Evolutionary conservation across 2,797 vertebrate species (phyloP), one percentile per base, ranked within the genome.

Genomic region (Clarias fuscus): DNA sequence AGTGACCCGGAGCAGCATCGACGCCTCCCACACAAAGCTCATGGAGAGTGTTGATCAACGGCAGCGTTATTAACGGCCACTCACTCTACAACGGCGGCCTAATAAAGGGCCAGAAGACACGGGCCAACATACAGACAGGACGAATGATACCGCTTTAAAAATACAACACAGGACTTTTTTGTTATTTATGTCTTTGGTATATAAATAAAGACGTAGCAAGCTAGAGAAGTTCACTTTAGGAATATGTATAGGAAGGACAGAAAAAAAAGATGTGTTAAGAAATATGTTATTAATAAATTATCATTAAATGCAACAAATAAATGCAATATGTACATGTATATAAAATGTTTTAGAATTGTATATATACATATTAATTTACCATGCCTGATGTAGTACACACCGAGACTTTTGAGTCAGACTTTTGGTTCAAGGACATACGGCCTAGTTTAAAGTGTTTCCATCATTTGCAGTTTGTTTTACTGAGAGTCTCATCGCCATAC

Each of bases 11-110:
- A 0, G 3, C 84, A 70, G 64, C 65, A 80, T 71, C 53, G 22
- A 43, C n/a, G 7, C 64, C 84, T 43, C 84, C 64, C 65, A 85
- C 84, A 80, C 76, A 71, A 71, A 70, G 65, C 76, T 78, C 48
- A 78, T n/a, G 33, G 30, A 76, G 24, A 59, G 30, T 70, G 75
- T 79, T 70, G 67, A 79, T 59, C 76, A 78, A 85, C 84, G 22
- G 1, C 33, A 71, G 76, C 33, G 7, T 14, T 27, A 27, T 62
- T 27, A 30, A 27, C 76, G 30, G 65, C 61, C 65, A 56, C 8
- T 30, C 7, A 2, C 40, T 5, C 24, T 20, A 20, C 40, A 20
- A n/a, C 59, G n/a, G 10, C 27, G 18, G 22, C 33, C 59, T 4
- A 11, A 24, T 40, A 33, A 33, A 79, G 58, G 77, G 77, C 33